Evolutionary conservation across 2,797 vertebrate species (phyloP), one percentile per base, ranked within the genome.

Genomic region (Pseudotriccus pelzelni): DNA sequence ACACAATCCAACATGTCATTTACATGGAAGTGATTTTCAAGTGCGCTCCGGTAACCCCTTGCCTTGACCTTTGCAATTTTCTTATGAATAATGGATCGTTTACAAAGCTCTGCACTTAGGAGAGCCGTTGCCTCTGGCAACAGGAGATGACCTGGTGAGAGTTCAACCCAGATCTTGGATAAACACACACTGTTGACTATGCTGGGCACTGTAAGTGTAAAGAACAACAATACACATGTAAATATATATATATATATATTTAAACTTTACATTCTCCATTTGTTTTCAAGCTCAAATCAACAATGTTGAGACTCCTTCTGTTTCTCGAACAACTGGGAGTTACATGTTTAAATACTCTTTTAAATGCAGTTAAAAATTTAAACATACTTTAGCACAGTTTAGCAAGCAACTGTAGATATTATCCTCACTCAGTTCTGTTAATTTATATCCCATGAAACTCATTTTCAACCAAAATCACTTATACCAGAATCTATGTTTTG

Each of bases 1-100:
- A 30, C 32, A 63, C 46, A 62, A 1, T 12, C n/a, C 3, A 39
- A 64, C 12, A 13, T 3, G 14, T 0, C 2, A 80, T 36, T 58
- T 46, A 43, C 36, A 25, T 4, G 22, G 28, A 36, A 59, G 66
- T 2, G n/a, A 34, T 21, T 75, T 72, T 32, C 8, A 22, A 18
- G 50, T 32, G 46, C 63, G 80, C 77, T 58, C 39, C 41, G 46
- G 24, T 74, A 39, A 80, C 46, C 60, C 74, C 56, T 32, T 43
- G 59, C 43, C 84, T 66, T 24, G 30, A 47, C 34, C 62, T 78
- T 23, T 55, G 73, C 39, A n/a, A 84, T 82, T 73, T 76, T 81
- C 55, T 62, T 4, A 52, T 20, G 59, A 74, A 64, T 62, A 87
- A 93, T 55, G 64, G 87, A 69, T 62, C 0, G 0, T 60, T 58